A percentile compares a stretch with the other conserved stretches of the same genome.
Evolutionary conservation across 2,113 vertebrate species (phyloP).

Genomic region (Melanerpes formicivorus): DNA sequence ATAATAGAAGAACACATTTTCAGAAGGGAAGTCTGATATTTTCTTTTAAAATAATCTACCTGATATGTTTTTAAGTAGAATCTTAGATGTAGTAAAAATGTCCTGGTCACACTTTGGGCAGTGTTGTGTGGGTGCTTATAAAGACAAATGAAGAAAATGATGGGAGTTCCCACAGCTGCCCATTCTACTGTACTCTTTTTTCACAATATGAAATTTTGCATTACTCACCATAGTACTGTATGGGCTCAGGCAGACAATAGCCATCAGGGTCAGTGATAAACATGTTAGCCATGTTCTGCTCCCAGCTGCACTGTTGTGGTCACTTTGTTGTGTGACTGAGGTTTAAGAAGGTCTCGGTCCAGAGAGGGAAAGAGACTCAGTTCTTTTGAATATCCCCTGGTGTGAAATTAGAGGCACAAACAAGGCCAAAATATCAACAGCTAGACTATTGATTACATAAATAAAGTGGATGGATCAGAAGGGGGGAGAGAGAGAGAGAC

Average conservation of each 20-base stretch:
- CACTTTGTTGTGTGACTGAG: conserved; percentile 10
- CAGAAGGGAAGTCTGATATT: neutral
- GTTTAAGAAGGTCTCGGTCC: neutral
- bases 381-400: no score
- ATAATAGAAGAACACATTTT: neutral
- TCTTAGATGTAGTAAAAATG: neutral
- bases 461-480: no score
- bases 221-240: conserved; percentile 88
- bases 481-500: no score
- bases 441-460: no score
- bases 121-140: neutral
- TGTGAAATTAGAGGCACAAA: no score
- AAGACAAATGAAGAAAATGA: neutral
- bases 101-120: neutral
- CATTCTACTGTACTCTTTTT: neutral
- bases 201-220: neutral
- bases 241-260: conserved; percentile 82
- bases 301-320: conserved; percentile 85
- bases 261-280: conserved; percentile 84
- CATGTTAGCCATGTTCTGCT: conserved; percentile 85
- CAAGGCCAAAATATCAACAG: no score
- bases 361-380: no score
- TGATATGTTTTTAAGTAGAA: neutral
- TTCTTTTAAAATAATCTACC: neutral
- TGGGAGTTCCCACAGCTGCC: neutral